Evolutionary conservation across 2,113 vertebrate genomes (phyloP).

Genomic region (Forbesichthys agassizii): DNA sequence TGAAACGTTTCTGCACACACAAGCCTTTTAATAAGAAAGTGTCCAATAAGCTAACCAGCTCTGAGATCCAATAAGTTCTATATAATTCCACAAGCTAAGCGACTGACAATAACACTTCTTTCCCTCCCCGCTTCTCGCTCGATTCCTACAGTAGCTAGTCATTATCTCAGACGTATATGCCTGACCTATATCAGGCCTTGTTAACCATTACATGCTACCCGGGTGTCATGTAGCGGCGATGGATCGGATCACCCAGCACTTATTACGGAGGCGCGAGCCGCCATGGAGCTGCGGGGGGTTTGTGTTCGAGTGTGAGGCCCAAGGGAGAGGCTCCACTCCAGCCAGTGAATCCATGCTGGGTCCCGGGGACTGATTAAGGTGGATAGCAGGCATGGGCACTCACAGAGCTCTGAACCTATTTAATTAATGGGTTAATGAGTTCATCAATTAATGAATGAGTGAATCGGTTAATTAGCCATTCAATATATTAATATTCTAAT

Average conservation of each 20-base stretch:
- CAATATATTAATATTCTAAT: too few relatives aligned
- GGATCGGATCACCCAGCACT: conserved; percentile 53
- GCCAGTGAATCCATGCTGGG: too few relatives aligned
- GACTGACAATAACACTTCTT: conserved; percentile 3
- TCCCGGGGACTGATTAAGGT: too few relatives aligned
- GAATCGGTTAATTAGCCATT: too few relatives aligned
- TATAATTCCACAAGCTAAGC: conserved; percentile 34
- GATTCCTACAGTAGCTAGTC: conserved; percentile 23
- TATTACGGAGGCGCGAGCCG: conserved; percentile 18
- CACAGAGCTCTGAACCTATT: too few relatives aligned
- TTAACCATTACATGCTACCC: conserved; percentile 52
- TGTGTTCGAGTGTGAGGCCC: too few relatives aligned
- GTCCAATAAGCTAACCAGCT: conserved; percentile 46
- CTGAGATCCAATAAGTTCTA: conserved; percentile 22
- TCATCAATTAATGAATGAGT: too few relatives aligned
- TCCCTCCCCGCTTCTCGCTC: neutral
- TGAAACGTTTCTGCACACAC: neutral
- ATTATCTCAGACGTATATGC: conserved; percentile 40
- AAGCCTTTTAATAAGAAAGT: conserved; percentile 29
- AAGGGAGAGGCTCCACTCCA: too few relatives aligned
- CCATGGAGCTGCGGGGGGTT: too few relatives aligned
- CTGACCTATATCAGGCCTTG: conserved; percentile 44
- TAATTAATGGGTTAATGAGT: too few relatives aligned
- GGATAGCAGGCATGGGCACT: too few relatives aligned
- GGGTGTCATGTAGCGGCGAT: conserved; percentile 61